Base-by-base conservation (phyloP, 2,113 vertebrate species). In the Gasterosteus nipponicus region DNA sequence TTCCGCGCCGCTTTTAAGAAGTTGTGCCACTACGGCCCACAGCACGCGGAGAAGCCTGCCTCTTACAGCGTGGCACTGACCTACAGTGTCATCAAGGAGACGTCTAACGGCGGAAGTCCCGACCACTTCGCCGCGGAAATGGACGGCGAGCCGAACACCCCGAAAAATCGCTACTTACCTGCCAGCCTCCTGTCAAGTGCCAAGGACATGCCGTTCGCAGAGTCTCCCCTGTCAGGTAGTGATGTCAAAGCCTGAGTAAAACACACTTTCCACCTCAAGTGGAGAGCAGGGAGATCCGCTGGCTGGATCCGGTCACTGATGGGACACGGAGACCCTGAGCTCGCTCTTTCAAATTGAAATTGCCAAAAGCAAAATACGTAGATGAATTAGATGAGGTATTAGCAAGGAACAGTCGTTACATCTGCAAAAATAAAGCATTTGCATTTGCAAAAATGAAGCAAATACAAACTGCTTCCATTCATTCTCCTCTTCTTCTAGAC, bases 1-100 rank as follows among this genome's bases (percentile, higher is more conserved):
- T 99, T 99, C 88, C 95, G 96, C 18, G 93, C 96, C 0, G 96
- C 97, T 80, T 99, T 99, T 90, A 95, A 92, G 80, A 98, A 98
- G 90, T 93, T 99, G 83, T 99, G 96, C 81, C 96, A 96, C 69
- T 99, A 97, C 46, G 82, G 92, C 7, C 77, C 89, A 56, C 95
- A 95, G 88, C 88, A 62, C 14, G 70, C 82, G 2, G 95, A 98
- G 86, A 98, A 97, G 76, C 94, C 95, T 0, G 67, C 89, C 1
- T 95, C 83, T 58, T 96, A 95, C 83, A 96, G 94, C 0, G 62
- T 96, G 89, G 95, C 95, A 2, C 91, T 97, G 4, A 98, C 96
- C 59, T 98, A 96, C 68, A 99, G 97, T 0, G 91, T 94, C 83
- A 94, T 97, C 91, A 99, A 98, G 82, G 98, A 98, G 70, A 95